Evolutionary conservation across 2,888 invertebrate species (phyloP).

Genomic region (Branchellion lobata): DNA sequence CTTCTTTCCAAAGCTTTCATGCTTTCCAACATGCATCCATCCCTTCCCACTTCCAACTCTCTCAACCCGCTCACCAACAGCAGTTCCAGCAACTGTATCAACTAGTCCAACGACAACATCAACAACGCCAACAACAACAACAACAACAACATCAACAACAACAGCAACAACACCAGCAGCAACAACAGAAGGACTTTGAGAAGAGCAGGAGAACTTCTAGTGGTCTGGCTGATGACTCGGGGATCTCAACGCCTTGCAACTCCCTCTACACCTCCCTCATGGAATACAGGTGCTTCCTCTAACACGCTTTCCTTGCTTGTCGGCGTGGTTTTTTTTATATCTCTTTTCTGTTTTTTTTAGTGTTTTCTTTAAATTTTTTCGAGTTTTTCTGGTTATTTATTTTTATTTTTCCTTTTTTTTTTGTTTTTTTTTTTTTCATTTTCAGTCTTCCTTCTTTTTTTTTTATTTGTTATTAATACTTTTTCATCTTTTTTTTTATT

Average conservation of each 20-base stretch:
- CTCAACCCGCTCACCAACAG: not conserved
- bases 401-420: no score
- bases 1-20: not conserved
- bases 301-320: not conserved
- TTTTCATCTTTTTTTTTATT: no score
- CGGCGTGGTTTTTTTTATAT: not conserved
- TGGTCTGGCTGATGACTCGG: conserved; percentile 64
- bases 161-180: not conserved
- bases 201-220: not conserved
- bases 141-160: not conserved
- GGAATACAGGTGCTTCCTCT: not conserved
- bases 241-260: conserved; percentile 58
- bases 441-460: no score
- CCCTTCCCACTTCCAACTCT: no score
- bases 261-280: not conserved
- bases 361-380: no score
- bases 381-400: not conserved
- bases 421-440: no score
- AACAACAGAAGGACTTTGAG: not conserved
- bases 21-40: not conserved
- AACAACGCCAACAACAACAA: conserved; percentile 55
- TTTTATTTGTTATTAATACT: no score
- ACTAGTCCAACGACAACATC: conserved; percentile 60
- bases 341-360: not conserved
- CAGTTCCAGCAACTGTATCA: conserved; percentile 61